phyloP scores from a whole-genome alignment of 2,797 vertebrate species.

The Eulemur coronatus region DNA sequence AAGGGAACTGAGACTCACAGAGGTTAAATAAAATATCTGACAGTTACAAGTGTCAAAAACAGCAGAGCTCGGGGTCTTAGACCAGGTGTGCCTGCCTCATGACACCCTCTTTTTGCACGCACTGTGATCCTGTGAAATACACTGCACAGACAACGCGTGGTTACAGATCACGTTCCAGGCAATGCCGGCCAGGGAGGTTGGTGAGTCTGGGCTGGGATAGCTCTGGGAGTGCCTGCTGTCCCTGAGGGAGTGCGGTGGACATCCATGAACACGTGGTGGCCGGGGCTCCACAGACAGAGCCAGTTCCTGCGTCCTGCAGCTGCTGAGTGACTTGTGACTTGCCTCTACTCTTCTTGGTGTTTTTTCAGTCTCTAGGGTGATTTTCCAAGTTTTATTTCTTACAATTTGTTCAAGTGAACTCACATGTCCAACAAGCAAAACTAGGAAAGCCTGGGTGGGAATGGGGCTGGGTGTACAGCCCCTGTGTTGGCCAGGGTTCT shows the following conservation, averaged over 20 bases:
- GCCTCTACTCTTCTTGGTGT: background rate
- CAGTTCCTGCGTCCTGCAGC: too few relatives aligned
- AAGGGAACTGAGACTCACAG: background rate
- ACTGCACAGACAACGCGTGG: background rate
- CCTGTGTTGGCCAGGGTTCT: too few relatives aligned
- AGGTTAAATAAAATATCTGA: background rate
- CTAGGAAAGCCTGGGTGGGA: background rate
- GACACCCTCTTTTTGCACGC: background rate
- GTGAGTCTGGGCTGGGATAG: background rate
- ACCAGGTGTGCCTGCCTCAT: background rate
- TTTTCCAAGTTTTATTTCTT: background rate
- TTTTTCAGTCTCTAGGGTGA: background rate
- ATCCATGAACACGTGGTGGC: background rate
- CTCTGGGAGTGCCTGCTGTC: background rate
- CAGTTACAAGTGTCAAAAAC: background rate
- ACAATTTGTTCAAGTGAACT: background rate
- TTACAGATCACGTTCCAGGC: accelerated
- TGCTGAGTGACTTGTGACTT: background rate
- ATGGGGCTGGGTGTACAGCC: background rate
- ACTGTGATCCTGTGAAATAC: background rate
- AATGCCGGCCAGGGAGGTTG: background rate
- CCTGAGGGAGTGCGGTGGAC: background rate
- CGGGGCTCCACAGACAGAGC: background rate
- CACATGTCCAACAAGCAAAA: background rate
- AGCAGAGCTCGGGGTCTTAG: background rate